Percentiles rank a stretch among this genome's conserved stretches.
These are phyloP conservation scores for Drosophila pandora DNA, from an alignment of 1,140 invertebrate genomes.

Conservation along the genomic window DNA sequence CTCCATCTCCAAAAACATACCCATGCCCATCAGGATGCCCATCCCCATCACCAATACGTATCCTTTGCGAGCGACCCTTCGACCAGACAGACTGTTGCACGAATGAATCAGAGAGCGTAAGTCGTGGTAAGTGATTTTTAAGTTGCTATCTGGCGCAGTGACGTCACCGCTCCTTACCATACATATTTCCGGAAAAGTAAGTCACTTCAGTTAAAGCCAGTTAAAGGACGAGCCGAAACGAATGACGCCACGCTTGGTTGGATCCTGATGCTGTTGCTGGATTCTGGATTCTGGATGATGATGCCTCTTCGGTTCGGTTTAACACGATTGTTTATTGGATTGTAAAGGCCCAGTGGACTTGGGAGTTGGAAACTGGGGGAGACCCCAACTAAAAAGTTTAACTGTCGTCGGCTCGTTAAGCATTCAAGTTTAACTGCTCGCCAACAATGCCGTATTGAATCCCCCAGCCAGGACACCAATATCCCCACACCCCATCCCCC, in stretches of 20 bases:
- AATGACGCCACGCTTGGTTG: constrained; percentile 61
- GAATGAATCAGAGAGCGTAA: constrained; percentile 79
- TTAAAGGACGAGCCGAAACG: constrained; percentile 23
- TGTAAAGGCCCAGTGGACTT: constrained; percentile 53
- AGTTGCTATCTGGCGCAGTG: constrained; percentile 66
- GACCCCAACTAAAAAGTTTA: constrained; percentile 58
- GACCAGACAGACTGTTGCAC: constrained; percentile 70
- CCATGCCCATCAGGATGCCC: constrained; percentile 23
- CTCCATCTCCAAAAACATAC: not conserved
- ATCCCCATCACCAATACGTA: constrained; percentile 34
- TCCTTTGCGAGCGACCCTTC: constrained; percentile 57
- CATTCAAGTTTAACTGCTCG: constrained; percentile 77
- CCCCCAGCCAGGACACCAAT: constrained; percentile 9
- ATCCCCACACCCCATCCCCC: not conserved
- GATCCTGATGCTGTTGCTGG: constrained; percentile 18
- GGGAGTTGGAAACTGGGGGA: not conserved
- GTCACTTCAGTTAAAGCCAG: constrained; percentile 43
- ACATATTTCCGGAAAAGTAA: constrained; percentile 34
- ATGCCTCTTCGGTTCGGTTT: constrained; percentile 63
- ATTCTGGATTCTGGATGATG: constrained; percentile 18
- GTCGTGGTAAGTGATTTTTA: constrained; percentile 82
- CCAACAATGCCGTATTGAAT: constrained; percentile 57
- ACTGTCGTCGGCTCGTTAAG: constrained; percentile 69
- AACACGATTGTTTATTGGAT: constrained; percentile 82
- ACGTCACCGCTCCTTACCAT: constrained; percentile 50